Conservation (phyloP, 2,888 invertebrate species). For the Phragmatobia fuliginosa region DNA sequence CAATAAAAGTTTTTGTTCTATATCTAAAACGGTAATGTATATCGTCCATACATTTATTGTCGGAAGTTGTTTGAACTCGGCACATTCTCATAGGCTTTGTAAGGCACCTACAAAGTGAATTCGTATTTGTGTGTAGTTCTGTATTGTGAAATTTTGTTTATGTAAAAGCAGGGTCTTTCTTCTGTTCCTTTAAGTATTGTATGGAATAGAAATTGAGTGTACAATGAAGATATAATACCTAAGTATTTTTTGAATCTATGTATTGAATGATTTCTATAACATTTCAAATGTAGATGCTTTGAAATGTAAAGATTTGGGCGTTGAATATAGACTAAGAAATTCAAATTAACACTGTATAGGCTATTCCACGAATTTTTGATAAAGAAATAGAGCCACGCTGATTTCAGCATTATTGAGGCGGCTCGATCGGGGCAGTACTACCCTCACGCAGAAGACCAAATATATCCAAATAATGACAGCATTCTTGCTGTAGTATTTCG, state of each 20-base stretch:
- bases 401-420: too few relatives aligned
- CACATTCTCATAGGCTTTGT: conserved; percentile 18
- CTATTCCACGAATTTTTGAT: too few relatives aligned
- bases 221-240: neutral
- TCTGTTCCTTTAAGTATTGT: neutral
- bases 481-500: too few relatives aligned
- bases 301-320: too few relatives aligned
- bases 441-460: too few relatives aligned
- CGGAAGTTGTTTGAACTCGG: conserved; percentile 8
- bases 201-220: neutral
- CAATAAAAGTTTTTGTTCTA: neutral
- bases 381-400: too few relatives aligned
- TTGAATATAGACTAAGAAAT: too few relatives aligned
- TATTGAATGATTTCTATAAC: too few relatives aligned
- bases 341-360: too few relatives aligned
- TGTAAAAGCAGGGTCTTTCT: neutral
- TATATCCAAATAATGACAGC: too few relatives aligned
- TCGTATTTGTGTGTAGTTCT: conserved; percentile 7
- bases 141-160: conserved; percentile 13
- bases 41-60: neutral
- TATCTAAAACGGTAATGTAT: conserved; percentile 6
- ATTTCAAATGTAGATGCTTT: too few relatives aligned
- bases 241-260: neutral
- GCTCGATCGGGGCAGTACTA: too few relatives aligned
- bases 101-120: conserved; percentile 19